These are phyloP conservation scores for Spilarctia lutea DNA, from an alignment of 2,888 invertebrate species.

Conservation along the genomic window DNA sequence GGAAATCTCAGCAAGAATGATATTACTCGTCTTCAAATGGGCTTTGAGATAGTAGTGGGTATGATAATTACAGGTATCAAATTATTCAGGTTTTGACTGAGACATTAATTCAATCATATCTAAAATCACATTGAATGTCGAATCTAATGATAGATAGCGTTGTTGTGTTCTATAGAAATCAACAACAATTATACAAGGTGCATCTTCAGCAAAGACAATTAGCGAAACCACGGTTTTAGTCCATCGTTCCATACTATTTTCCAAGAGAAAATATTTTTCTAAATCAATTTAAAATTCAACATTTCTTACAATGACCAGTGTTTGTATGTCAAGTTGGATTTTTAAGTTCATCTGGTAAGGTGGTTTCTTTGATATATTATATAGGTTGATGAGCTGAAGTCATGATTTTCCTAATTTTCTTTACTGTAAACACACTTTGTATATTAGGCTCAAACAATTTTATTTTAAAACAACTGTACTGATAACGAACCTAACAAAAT, in stretches of 20 bases:
- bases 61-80: neutral
- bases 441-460: conserved; percentile 30
- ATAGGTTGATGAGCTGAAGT: no score
- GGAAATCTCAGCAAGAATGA: neutral
- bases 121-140: neutral
- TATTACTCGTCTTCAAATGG: neutral
- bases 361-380: no score
- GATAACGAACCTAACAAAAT: conserved; percentile 34
- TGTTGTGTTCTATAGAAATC: neutral
- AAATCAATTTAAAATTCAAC: no score
- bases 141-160: neutral
- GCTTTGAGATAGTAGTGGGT: neutral
- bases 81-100: neutral
- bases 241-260: no score
- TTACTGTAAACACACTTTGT: neutral
- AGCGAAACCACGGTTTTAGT: no score
- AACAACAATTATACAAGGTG: neutral
- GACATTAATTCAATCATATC: neutral
- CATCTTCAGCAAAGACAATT: neutral
- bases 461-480: conserved; percentile 25
- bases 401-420: no score
- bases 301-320: no score
- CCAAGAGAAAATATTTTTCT: no score
- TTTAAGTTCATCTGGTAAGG: no score
- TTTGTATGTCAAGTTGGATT: no score